Conservation (phyloP, 2,797 vertebrate species). For the Neoniphon sammara region DNA sequence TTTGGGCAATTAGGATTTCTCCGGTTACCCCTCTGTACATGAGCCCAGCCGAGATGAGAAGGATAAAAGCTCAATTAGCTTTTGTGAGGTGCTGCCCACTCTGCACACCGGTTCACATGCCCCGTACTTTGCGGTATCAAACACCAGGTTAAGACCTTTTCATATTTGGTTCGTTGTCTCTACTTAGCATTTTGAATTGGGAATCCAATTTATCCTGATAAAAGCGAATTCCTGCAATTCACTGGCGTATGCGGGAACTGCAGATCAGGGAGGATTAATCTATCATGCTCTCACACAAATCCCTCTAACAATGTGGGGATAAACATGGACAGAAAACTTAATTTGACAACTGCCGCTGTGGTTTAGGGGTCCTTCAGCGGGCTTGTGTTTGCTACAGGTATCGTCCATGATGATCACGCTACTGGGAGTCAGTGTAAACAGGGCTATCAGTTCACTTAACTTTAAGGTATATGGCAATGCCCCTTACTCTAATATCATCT, state of each 20-base stretch:
- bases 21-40: conserved; percentile 75
- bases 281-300: conserved; percentile 62
- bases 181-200: conserved; percentile 34
- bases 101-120: conserved; percentile 26
- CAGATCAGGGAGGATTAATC: conserved; percentile 67
- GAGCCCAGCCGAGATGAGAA: conserved; percentile 71
- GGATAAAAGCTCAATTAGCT: conserved; percentile 78
- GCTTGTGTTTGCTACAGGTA: conserved; percentile 7
- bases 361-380: conserved; percentile 41
- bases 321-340: conserved; percentile 51
- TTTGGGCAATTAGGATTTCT: conserved; percentile 80
- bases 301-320: conserved; percentile 65
- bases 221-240: conserved; percentile 69
- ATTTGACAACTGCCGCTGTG: conserved; percentile 57
- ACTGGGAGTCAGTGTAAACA: neutral
- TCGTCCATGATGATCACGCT: neutral
- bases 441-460: too few species aligned
- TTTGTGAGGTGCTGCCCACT: conserved; percentile 44
- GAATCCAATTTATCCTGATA: conserved; percentile 53
- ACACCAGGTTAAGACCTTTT: conserved; percentile 30
- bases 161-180: neutral
- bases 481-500: too few species aligned
- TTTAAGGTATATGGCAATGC: too few species aligned
- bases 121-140: conserved; percentile 32
- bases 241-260: conserved; percentile 54